phyloP scores from a whole-genome alignment of 64 coral and sea anemone species.

The Montipora capricornis region DNA sequence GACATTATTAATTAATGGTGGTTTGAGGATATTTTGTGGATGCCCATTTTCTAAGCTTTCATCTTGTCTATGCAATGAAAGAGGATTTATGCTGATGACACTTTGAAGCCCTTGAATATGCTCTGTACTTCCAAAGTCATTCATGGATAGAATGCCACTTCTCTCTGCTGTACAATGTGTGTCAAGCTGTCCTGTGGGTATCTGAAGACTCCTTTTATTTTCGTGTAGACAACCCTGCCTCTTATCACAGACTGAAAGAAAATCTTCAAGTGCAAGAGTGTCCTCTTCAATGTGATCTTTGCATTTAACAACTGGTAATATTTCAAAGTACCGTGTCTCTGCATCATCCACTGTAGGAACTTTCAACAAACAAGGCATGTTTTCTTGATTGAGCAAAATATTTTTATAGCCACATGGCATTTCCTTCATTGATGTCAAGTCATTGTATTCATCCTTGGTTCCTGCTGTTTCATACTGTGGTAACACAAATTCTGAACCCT shows the following conservation, averaged over 20 bases:
- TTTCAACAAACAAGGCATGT: not conserved
- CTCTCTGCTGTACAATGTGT: not conserved
- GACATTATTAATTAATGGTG: not conserved
- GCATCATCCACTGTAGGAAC: not conserved
- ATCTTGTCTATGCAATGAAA: not conserved
- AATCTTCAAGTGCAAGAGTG: not conserved
- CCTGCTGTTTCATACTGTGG: not conserved
- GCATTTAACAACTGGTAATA: not conserved
- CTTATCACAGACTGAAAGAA: not conserved
- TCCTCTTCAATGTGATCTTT: not conserved
- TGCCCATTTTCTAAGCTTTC: not conserved
- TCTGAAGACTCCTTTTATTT: not conserved
- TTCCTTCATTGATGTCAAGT: not conserved
- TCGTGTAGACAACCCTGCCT: not conserved
- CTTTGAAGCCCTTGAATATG: not conserved
- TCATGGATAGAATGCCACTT: not conserved
- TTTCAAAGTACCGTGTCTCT: conserved; percentile 8
- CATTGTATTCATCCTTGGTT: not conserved
- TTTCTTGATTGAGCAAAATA: not conserved
- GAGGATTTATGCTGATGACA: not conserved
- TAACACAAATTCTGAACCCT: conserved; percentile 61
- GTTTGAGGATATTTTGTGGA: not conserved
- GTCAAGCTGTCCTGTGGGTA: not conserved
- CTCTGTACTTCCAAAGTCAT: not conserved
- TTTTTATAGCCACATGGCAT: not conserved